These are phyloP conservation scores for Littorina saxatilis DNA, from an alignment of 1,140 invertebrate genomes.

Conservation along the genomic window DNA sequence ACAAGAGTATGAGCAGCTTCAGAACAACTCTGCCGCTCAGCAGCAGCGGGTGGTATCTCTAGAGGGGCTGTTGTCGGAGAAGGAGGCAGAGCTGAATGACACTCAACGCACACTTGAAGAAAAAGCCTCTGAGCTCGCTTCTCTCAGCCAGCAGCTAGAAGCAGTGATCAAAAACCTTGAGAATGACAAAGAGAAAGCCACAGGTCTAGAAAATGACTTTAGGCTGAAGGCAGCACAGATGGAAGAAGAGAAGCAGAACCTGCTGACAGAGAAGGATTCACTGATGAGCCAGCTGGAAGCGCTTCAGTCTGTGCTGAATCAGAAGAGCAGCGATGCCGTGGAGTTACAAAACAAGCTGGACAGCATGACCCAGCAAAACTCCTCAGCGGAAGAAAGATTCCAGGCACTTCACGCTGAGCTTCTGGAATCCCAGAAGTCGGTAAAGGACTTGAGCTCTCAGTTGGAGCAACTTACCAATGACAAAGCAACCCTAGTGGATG, in stretches of 20 bases:
- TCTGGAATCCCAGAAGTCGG: not conserved
- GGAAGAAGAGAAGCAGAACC: not conserved
- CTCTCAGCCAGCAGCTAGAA: slow-evolving; percentile 39
- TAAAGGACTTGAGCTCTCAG: not conserved
- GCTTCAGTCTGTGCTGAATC: not conserved
- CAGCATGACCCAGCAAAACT: not conserved
- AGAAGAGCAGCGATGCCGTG: not conserved
- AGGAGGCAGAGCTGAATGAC: slow-evolving; percentile 2
- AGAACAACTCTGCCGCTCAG: slow-evolving; percentile 35
- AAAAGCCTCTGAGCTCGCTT: slow-evolving; percentile 16
- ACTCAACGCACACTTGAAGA: slow-evolving; percentile 9
- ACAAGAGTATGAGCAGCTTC: slow-evolving; percentile 38
- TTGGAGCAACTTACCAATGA: not conserved
- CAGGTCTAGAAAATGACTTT: not conserved
- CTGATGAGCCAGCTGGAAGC: slow-evolving; percentile 3
- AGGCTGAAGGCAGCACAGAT: not conserved
- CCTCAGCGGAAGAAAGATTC: not conserved
- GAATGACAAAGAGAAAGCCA: slow-evolving; percentile 23
- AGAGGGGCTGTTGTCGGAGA: slow-evolving; percentile 18
- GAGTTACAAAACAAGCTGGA: not conserved
- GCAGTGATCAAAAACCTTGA: slow-evolving; percentile 38
- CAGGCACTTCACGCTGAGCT: slow-evolving; percentile 2
- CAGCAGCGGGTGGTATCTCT: slow-evolving; percentile 12
- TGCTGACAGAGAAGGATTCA: not conserved
- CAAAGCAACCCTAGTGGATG: not conserved